These are phyloP conservation scores for Macrosoma leucophasiata DNA, from an alignment of 2,888 invertebrate species.

Conservation along the genomic window DNA sequence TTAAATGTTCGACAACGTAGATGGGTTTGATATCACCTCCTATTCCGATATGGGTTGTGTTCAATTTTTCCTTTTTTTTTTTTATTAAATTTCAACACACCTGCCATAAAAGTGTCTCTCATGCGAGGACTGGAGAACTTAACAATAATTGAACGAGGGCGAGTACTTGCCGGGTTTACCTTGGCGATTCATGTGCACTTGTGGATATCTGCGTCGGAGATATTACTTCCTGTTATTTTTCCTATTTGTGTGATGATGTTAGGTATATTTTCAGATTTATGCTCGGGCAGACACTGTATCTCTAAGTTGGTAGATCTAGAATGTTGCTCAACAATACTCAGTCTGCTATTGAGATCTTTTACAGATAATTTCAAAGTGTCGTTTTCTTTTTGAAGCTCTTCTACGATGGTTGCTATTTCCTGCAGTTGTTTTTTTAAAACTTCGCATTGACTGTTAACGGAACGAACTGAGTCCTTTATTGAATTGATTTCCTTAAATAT, in stretches of 20 bases:
- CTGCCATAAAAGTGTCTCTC: conserved; percentile 14
- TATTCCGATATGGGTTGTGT: conserved; percentile 9
- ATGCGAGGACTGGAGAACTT: conserved; percentile 19
- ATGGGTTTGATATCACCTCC: conserved; percentile 4
- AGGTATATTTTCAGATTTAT: conserved; percentile 15
- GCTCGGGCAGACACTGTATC: conserved; percentile 18
- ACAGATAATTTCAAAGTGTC: conserved; percentile 1
- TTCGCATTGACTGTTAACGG: conserved; percentile 16
- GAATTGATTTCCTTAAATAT: neutral
- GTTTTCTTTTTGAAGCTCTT: conserved; percentile 6
- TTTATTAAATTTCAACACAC: conserved; percentile 5
- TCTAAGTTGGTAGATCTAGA: conserved; percentile 15
- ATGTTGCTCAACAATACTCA: conserved; percentile 15
- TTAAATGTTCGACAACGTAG: conserved; percentile 6
- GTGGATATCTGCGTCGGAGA: conserved; percentile 5
- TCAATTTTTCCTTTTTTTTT: neutral
- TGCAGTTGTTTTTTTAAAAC: conserved; percentile 5
- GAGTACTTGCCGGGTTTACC: conserved; percentile 7
- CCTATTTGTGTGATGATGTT: conserved; percentile 8
- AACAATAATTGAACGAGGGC: conserved; percentile 13
- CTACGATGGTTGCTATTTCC: neutral
- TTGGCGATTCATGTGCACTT: conserved; percentile 6
- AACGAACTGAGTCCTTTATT: neutral
- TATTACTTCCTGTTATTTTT: conserved; percentile 1
- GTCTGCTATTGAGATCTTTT: conserved; percentile 6